Conservation (phyloP, 2,888 invertebrate species). For the Lycocerus yunnanus region DNA sequence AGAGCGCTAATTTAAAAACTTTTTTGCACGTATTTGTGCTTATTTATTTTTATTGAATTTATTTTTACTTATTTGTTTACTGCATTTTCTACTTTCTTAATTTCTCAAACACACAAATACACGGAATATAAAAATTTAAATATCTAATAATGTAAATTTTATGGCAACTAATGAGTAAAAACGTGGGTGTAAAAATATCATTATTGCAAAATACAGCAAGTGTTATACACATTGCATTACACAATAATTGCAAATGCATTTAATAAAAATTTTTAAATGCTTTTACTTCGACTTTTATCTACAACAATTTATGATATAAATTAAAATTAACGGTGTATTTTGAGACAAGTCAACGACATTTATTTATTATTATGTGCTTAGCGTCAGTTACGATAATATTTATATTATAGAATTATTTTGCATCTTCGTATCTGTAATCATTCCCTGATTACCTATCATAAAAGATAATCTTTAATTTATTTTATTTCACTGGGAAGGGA, state of each 20-base stretch:
- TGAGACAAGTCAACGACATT: conserved; percentile 14
- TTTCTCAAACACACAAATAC: neutral
- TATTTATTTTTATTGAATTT: neutral
- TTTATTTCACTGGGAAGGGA: neutral
- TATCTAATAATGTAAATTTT: neutral
- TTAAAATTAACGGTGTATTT: conserved; percentile 18
- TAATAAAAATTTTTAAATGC: conserved; percentile 13
- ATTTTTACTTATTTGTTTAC: neutral
- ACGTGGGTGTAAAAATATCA: conserved; percentile 9
- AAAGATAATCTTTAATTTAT: neutral
- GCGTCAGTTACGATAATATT: conserved; percentile 9
- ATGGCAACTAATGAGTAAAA: neutral
- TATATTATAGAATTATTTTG: neutral
- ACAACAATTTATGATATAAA: conserved; percentile 12
- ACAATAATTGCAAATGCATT: conserved; percentile 13
- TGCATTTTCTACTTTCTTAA: neutral
- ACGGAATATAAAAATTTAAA: neutral
- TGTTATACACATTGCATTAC: conserved; percentile 11
- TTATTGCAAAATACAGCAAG: conserved; percentile 8
- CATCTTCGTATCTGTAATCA: neutral
- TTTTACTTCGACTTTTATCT: conserved; percentile 9
- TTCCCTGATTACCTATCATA: neutral
- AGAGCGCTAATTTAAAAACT: neutral
- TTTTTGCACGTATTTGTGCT: neutral
- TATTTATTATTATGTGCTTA: conserved; percentile 16